Percentiles rank a stretch among this genome's conserved stretches.
Conservation (phyloP, 2,113 vertebrate species). For the Megaceryle maxima region DNA sequence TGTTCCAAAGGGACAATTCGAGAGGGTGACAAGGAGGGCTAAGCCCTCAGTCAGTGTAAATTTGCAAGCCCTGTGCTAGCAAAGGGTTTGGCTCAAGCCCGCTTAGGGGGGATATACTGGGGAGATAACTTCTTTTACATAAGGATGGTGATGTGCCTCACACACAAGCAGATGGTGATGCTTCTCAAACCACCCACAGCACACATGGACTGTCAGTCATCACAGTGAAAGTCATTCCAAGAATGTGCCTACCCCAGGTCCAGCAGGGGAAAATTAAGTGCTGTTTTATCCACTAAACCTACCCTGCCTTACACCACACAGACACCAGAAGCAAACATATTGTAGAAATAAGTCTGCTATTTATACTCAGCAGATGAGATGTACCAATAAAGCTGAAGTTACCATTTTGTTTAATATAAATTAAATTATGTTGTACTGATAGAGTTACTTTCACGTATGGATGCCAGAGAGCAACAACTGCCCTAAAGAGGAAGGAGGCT, state of each 20-base stretch:
- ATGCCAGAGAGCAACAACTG: background rate
- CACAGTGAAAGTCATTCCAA: constrained; percentile 28
- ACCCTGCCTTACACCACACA: background rate
- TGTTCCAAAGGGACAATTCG: background rate
- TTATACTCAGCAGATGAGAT: background rate
- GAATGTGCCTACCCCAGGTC: background rate
- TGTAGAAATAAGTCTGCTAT: constrained; percentile 28
- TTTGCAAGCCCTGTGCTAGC: rapidly evolving
- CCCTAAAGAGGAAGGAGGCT: background rate
- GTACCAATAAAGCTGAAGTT: background rate
- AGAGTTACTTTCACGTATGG: background rate
- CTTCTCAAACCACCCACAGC: constrained; percentile 47
- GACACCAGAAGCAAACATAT: constrained; percentile 19
- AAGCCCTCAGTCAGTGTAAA: background rate
- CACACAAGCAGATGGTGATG: constrained; percentile 58
- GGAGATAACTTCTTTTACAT: background rate
- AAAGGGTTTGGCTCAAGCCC: background rate
- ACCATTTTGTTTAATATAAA: background rate
- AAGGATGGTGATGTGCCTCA: constrained; percentile 1
- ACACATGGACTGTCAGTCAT: constrained; percentile 70
- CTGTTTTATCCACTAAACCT: background rate
- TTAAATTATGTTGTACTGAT: background rate
- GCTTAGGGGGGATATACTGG: background rate
- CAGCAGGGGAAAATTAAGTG: constrained; percentile 22
- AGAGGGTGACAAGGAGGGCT: background rate